Evolutionary conservation across 2,888 invertebrate species (phyloP).

Genomic region (Unio delphinus): DNA sequence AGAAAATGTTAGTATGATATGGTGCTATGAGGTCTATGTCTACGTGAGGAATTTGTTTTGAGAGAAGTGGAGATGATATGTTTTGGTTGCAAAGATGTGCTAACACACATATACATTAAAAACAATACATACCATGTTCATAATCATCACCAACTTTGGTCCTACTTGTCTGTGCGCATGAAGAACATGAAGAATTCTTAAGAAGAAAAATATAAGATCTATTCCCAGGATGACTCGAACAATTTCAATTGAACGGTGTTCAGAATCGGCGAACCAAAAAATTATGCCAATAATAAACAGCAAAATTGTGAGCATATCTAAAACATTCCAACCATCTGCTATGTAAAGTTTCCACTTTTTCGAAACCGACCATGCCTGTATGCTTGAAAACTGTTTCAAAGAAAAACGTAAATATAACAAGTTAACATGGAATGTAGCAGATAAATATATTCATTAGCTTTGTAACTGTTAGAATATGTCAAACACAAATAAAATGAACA

Average conservation of each 20-base stretch:
- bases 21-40: too few species aligned
- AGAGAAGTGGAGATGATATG: too few species aligned
- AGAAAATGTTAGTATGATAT: too few species aligned
- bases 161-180: conserved; percentile 6
- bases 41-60: too few species aligned
- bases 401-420: too few species aligned
- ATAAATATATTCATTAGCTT: too few species aligned
- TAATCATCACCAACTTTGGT: conserved; percentile 7
- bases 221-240: conserved; percentile 4
- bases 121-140: conserved; percentile 2
- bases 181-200: conserved; percentile 7
- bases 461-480: too few species aligned
- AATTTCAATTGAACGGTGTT: background rate
- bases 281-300: background rate
- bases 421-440: too few species aligned
- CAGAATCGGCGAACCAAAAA: background rate
- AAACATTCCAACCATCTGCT: conserved; percentile 7
- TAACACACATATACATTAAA: too few species aligned
- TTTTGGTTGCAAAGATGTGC: too few species aligned
- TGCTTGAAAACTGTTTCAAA: too few species aligned
- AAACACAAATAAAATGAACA: too few species aligned
- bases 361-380: background rate
- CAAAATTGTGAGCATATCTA: conserved; percentile 4
- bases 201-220: conserved; percentile 2
- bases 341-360: conserved; percentile 3